Base-by-base conservation (phyloP, 1,140 invertebrate species). In the Psilanteris sp. region DNA sequence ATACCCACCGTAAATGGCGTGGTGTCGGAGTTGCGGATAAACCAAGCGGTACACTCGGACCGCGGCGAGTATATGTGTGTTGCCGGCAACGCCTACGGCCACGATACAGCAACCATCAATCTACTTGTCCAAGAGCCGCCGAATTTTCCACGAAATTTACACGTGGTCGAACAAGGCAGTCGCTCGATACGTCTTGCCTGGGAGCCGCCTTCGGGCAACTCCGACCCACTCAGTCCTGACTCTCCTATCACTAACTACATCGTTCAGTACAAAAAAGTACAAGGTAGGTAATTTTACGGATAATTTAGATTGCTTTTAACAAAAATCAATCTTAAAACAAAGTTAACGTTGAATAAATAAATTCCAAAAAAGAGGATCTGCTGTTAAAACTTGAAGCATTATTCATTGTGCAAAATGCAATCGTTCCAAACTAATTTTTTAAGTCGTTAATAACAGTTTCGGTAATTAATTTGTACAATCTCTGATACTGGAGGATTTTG, bases 61-160 rank as follows among this genome's bases (percentile, higher is more conserved):
- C 90, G 91, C 3, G 92, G 91, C 0, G 90, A 93, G 67, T 94
- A 93, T 82, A 90, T 90, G 1, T 95, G 94, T 81, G 86, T 90
- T 7, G 93, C 93, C 1, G 89, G 87, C 44, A 95, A 95, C 82
- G 87, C 90, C 1, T 92, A 93, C 81, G 94, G 93, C 1, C 90
- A 90, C 20, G 93, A 94, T 79, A 89, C 91, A 50, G 90, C 91
- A 5, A 90, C 89, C 5, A 91, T 93, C 66, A 89, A 91, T 75
- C 84, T 95, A 2, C 90, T 91, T 37, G 93, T 94, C 3, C 92
- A 94, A 89, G 92, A 93, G 73, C 90, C 89, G 8, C 92, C 92
- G 13, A 92, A 92, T 80, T 90, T 91, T 46, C 92, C 92, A 15
- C 84, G 87, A 5, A 91, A 92, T 79, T 81, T 93, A 18, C 90